Base-by-base conservation (phyloP, 2,113 vertebrate species). In the Cinclus mexicanus region DNA sequence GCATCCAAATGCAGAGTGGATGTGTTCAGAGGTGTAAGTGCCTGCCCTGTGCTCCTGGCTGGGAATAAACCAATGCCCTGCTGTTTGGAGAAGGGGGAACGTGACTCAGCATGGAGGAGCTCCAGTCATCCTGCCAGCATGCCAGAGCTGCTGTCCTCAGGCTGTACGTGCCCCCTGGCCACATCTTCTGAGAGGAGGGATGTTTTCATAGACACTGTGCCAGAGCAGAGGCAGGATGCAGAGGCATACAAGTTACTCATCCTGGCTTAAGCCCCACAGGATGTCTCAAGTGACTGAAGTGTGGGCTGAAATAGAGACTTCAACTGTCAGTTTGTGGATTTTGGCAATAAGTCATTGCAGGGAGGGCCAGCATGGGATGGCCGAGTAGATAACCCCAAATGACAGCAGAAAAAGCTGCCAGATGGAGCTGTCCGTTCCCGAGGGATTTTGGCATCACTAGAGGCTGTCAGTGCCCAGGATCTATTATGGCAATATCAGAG, bases 191-290 rank as follows among this genome's bases (percentile, higher is more conserved):
- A 77, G 39, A 33, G 72, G 37, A 92, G 75, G 41, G 90, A 72
- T 76, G 47, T 90, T 95, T 79, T 82, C 55, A 57, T 31, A 76
- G 69, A 89, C n/a, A 25, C 70, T 17, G 20, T 10, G 42, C 86
- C 83, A 81, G 89, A 92, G 93, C 86, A 90, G 65, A 70, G 84
- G 72, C 89, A 97, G 92, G 88, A 95, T 89, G 90, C 77, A 61
- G 61, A 83, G 86, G 47, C 75, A 47, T 10, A 35, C 5, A 5
- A 60, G 35, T 96, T 95, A 88, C 88, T 97, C 90, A 95, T 84
- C 64, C 55, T 87, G 82, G 63, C 64, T 94, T 90, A 75, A 90
- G 57, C 67, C 67, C 53, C 85, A 77, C 74, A 88, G 92, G 88
- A 90, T 86, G 83, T 93, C 93, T 96, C 82, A 35, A 91, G 59